Evolutionary conservation across 2,113 vertebrate species (phyloP), one percentile per base, ranked within the genome.

Genomic region (Cygnus atratus): DNA sequence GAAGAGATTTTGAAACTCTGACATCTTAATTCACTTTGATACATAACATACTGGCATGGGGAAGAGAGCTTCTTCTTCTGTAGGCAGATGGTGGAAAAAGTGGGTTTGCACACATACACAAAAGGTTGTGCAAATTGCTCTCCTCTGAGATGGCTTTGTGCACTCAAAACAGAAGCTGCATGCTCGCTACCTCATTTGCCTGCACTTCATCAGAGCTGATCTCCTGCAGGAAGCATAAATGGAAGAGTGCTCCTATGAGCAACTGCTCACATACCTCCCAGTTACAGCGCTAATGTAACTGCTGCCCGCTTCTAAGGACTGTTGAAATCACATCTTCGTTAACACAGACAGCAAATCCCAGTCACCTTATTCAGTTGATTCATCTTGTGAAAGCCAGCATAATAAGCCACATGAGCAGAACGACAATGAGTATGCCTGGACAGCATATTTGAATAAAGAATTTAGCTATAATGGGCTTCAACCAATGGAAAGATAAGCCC

Each of bases 111-210:
- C 18, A 44, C 1, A 2, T 13, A 37, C 39, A 66, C 10, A 35
- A 84, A 91, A 81, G 13, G 28, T 55, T 73, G 33, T 62, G 41
- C 21, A 62, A 84, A 71, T 11, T 52, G 31, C 7, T 67, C 16
- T 67, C 29, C 28, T 84, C 66, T 66, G 16, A 21, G 9, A 70
- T 5, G 12, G 20, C 12, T 81, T 31, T 57, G 46, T 1, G 2
- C 17, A 24, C 74, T 67, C n/a, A 41, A 37, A 74, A 67, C 15
- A 0, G 0, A 86, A 92, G 16, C 50, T 93, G 71, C 14, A 7
- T 0, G 0, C 58, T 85, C 1, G 0, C 55, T 61, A 28, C 17
- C n/a, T 29, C 41, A 14, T 55, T 78, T 81, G 43, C 21, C 25
- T 35, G 29, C n/a, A 16, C 37, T n/a, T 71, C 57, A 62, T 10